A percentile compares a stretch with the other conserved stretches of the same genome.
These are phyloP conservation scores for Solea solea DNA, from an alignment of 2,113 vertebrate species.

Conservation along the genomic window DNA sequence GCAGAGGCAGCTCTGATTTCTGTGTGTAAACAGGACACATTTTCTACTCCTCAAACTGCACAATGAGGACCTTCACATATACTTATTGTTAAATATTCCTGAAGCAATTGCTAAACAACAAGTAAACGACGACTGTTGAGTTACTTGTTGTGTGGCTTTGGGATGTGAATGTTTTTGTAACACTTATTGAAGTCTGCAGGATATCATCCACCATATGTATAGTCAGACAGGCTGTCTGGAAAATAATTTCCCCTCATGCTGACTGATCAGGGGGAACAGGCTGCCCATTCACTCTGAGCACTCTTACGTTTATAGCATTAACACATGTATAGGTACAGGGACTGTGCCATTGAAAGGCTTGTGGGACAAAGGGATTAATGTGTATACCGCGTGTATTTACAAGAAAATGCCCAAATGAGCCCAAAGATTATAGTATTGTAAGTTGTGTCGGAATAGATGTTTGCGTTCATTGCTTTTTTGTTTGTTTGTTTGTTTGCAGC, in stretches of 20 bases:
- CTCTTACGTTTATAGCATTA: constrained; percentile 28
- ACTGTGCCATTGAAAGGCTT: constrained; percentile 23
- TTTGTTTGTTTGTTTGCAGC: constrained; percentile 75
- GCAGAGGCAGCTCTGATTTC: too few species aligned
- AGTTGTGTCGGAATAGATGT: neutral
- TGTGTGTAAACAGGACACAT: too few species aligned
- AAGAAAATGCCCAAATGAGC: neutral
- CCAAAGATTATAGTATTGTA: neutral
- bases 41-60: too few species aligned
- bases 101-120: too few species aligned
- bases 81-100: too few species aligned
- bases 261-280: constrained; percentile 44
- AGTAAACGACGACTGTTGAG: neutral
- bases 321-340: constrained; percentile 10
- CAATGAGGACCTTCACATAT: too few species aligned
- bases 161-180: neutral
- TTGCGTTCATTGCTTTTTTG: neutral
- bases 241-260: constrained; percentile 14
- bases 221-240: constrained; percentile 1
- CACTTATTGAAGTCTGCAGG: constrained; percentile 1
- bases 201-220: neutral
- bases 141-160: neutral
- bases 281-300: constrained; percentile 54
- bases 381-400: neutral
- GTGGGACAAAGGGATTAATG: constrained; percentile 24